Conservation (phyloP, 2,888 invertebrate genomes). For the Aquatica leii region DNA sequence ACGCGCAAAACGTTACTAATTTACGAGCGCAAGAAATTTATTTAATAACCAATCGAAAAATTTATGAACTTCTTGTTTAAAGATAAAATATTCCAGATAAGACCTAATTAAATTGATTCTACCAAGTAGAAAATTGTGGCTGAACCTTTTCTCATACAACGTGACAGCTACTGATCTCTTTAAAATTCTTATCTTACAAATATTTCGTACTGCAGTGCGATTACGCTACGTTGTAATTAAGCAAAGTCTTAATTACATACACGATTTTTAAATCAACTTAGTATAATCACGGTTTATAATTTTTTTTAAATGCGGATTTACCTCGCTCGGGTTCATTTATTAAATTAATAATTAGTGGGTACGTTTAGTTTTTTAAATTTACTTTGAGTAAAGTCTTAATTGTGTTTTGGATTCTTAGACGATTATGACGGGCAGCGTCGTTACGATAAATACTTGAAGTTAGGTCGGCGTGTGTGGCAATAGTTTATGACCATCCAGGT, state of each 20-base stretch:
- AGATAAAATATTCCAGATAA: conserved; percentile 27
- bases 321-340: conserved; percentile 29
- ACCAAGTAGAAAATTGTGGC: conserved; percentile 35
- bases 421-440: conserved; percentile 5
- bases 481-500: conserved; percentile 58
- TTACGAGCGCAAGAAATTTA: conserved; percentile 26
- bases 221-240: conserved; percentile 23
- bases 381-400: background rate
- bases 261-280: conserved; percentile 31
- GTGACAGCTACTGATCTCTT: conserved; percentile 34
- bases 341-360: conserved; percentile 29
- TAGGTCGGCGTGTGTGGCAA: conserved; percentile 56
- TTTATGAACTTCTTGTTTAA: conserved; percentile 10
- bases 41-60: conserved; percentile 26
- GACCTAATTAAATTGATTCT: conserved; percentile 33
- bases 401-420: background rate
- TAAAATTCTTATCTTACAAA: conserved; percentile 33
- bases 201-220: conserved; percentile 24
- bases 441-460: conserved; percentile 29
- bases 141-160: conserved; percentile 30
- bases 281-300: no score
- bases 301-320: conserved; percentile 33
- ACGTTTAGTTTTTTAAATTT: conserved; percentile 13
- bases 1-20: conserved; percentile 39
- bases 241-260: no score